phyloP scores from a whole-genome alignment of 2,888 invertebrate genomes.

The Aleiodes alternator region DNA sequence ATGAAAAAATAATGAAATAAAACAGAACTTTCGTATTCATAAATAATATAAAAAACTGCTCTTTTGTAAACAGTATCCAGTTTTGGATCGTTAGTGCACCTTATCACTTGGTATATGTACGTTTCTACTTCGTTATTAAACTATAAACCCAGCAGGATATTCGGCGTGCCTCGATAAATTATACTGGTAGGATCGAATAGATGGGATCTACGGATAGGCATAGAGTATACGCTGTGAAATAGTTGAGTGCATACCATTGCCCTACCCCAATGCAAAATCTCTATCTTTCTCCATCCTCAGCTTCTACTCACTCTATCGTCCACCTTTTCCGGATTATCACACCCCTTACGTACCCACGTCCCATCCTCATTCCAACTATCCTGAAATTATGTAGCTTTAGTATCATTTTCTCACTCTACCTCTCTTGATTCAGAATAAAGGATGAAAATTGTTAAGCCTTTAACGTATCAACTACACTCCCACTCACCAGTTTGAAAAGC shows the following conservation, averaged over 20 bases:
- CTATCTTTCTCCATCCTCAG: constrained; percentile 38
- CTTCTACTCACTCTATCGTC: constrained; percentile 14
- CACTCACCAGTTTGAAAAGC: constrained; percentile 27
- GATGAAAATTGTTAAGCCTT: constrained; percentile 7
- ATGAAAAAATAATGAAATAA: not conserved
- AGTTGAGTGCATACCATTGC: constrained; percentile 63
- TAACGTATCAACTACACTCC: constrained; percentile 29
- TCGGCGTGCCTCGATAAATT: constrained; percentile 68
- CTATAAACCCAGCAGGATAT: constrained; percentile 64
- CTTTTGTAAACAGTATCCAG: no score
- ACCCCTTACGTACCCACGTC: not conserved
- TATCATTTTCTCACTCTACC: constrained; percentile 52
- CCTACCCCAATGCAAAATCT: constrained; percentile 44
- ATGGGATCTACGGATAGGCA: constrained; percentile 53
- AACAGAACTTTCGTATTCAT: no score
- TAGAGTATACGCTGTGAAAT: constrained; percentile 62
- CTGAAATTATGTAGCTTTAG: no score
- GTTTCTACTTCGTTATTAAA: constrained; percentile 62
- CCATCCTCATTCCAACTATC: no score
- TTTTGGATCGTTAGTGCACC: constrained; percentile 5
- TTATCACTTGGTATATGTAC: constrained; percentile 44
- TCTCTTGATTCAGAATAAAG: constrained; percentile 23
- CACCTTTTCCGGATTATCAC: constrained; percentile 29
- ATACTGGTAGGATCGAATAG: constrained; percentile 58
- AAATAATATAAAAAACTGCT: no score